Evolutionary conservation across 2,888 invertebrate genomes (phyloP).

Genomic region (Acronicta aceris): DNA sequence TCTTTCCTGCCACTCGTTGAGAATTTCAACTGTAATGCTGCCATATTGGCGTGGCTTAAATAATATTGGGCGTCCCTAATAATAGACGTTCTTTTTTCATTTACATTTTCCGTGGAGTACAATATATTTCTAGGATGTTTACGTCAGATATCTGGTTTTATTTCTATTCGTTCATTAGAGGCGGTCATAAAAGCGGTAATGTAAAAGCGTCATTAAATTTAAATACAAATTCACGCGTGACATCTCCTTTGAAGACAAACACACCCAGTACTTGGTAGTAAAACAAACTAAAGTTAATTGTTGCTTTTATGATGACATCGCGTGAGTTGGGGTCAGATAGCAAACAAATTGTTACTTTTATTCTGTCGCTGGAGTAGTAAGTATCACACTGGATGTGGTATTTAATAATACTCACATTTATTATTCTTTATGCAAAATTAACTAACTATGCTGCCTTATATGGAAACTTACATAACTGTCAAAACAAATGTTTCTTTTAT

Average conservation of each 20-base stretch:
- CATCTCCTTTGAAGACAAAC: constrained; percentile 82
- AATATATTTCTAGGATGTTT: constrained; percentile 43
- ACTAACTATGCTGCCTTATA: too few species aligned
- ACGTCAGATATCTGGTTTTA: constrained; percentile 56
- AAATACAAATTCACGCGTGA: constrained; percentile 70
- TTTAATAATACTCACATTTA: constrained; percentile 1
- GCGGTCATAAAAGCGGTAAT: constrained; percentile 60
- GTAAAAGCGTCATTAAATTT: constrained; percentile 71
- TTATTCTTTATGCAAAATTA: neutral
- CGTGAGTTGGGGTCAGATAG: constrained; percentile 79
- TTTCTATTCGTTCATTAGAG: constrained; percentile 55
- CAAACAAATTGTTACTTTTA: constrained; percentile 77
- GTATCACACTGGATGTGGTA: constrained; percentile 45
- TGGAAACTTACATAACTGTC: too few species aligned
- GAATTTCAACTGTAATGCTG: constrained; percentile 80
- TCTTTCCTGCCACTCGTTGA: constrained; percentile 80
- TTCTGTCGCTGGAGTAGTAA: constrained; percentile 46
- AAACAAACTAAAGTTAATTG: constrained; percentile 85
- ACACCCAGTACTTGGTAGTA: constrained; percentile 73
- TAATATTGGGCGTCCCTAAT: constrained; percentile 76
- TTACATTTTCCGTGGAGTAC: constrained; percentile 43
- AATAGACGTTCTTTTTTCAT: constrained; percentile 64
- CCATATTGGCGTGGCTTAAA: constrained; percentile 83
- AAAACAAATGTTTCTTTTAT: too few species aligned
- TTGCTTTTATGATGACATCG: constrained; percentile 84